phyloP scores from a whole-genome alignment of 1,140 invertebrate genomes.

The Chlorops oryzae region DNA sequence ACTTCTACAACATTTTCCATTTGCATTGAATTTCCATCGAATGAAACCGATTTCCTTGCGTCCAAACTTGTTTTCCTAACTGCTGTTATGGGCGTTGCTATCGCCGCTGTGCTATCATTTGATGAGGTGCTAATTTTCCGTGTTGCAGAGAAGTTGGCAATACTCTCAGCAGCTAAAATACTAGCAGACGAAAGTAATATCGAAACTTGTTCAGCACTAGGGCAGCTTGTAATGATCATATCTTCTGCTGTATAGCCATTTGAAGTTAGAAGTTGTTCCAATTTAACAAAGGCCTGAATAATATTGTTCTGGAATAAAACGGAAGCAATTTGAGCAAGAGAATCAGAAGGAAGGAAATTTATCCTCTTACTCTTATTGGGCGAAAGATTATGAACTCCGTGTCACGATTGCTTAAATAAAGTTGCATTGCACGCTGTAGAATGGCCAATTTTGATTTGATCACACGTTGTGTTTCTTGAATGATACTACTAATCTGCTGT shows the following conservation, averaged over 20 bases:
- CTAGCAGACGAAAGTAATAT: slow-evolving; percentile 75
- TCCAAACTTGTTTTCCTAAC: slow-evolving; percentile 25
- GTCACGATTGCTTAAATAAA: slow-evolving; percentile 93
- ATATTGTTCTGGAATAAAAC: slow-evolving; percentile 71
- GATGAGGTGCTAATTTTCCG: slow-evolving; percentile 40
- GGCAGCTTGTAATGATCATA: slow-evolving; percentile 75
- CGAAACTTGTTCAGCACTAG: slow-evolving; percentile 85
- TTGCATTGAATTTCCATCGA: neutral
- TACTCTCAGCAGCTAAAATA: slow-evolving; percentile 50
- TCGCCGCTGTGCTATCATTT: neutral
- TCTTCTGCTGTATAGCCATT: slow-evolving; percentile 76
- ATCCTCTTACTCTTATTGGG: slow-evolving; percentile 71
- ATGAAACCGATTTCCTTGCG: no score
- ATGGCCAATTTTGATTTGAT: slow-evolving; percentile 74
- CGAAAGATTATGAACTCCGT: slow-evolving; percentile 94
- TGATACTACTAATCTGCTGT: slow-evolving; percentile 53
- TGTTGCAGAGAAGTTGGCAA: slow-evolving; percentile 34
- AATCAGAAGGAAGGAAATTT: slow-evolving; percentile 1
- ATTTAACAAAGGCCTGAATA: slow-evolving; percentile 74
- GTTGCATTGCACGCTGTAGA: slow-evolving; percentile 81
- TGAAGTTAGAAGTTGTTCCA: slow-evolving; percentile 67
- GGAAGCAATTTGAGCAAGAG: slow-evolving; percentile 3
- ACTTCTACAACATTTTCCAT: slow-evolving; percentile 17
- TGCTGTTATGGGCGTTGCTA: neutral
- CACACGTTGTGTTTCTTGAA: slow-evolving; percentile 60